A percentile compares a stretch with the other conserved stretches of the same genome.
Evolutionary conservation across 2,888 invertebrate species (phyloP).

Genomic region (Drosophila testacea): DNA sequence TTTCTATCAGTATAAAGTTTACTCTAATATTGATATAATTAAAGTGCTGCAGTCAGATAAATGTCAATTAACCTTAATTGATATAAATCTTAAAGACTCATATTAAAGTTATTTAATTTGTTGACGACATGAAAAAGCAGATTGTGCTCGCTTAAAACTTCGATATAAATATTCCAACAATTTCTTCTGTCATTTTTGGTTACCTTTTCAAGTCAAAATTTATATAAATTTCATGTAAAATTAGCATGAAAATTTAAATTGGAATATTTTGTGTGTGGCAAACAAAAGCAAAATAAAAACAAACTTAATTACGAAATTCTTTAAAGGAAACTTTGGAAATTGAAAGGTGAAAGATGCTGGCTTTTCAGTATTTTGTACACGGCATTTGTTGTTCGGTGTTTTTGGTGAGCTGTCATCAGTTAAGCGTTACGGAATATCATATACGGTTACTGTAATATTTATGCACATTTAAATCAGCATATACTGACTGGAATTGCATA

Average conservation of each 20-base stretch:
- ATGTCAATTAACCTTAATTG: too few relatives aligned
- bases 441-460: conserved; percentile 30
- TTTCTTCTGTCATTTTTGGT: neutral
- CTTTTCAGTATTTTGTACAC: neutral
- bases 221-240: conserved; percentile 10
- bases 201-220: conserved; percentile 5
- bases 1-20: too few relatives aligned
- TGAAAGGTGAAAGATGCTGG: neutral
- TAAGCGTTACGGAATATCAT: conserved; percentile 32
- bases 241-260: conserved; percentile 17
- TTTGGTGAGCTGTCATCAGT: conserved; percentile 27
- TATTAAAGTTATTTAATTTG: neutral
- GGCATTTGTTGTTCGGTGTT: neutral
- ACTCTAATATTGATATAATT: too few relatives aligned
- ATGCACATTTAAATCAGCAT: conserved; percentile 40
- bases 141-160: neutral
- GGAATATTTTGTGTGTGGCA: conserved; percentile 8
- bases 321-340: neutral
- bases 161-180: neutral
- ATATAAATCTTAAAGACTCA: too few relatives aligned
- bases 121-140: neutral
- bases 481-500: conserved; percentile 2
- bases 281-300: neutral
- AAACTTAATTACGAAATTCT: conserved; percentile 18
- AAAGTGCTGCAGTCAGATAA: too few relatives aligned